Evolutionary conservation across 1,140 invertebrate genomes (phyloP), one percentile per base, ranked within the genome.

Genomic region (Cotesia vestalis): DNA sequence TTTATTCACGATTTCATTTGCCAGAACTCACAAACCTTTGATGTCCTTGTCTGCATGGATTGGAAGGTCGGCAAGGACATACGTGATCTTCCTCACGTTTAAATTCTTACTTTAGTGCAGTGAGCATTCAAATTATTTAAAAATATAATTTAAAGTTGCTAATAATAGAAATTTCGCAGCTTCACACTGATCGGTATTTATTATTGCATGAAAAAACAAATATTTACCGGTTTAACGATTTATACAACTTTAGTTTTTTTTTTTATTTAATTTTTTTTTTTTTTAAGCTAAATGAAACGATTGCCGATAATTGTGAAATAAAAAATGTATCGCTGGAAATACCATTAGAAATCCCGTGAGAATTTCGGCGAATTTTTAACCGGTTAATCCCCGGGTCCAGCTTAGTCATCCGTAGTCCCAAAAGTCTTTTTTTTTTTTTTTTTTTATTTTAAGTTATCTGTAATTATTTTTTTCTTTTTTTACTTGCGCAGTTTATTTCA

Each of bases 281-380:
- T 20, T 61, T 12, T 12, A 61, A 5, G 4, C 11, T 1, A 27
- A 9, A 27, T 27, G n/a, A 8, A 57, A 36, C 3, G 8, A n/a
- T 34, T 55, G 9, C 9, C 34, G 66, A 59, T 12, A 34, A 57
- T 14, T 55, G 12, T 55, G 53, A 55, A 55, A 55, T 68, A 52
- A 55, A 27, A 55, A 57, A 57, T 68, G 36, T 55, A 68, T 57
- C 66, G 14, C 66, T 53, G 52, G 66, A 68, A 68, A 68, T 68
- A 57, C 66, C 66, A 12, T 20, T 12, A 4, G 27, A 57, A 9
- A 36, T 8, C n/a, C 51, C 52, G 11, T 5, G 35, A 6, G 53
- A 4, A 68, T 68, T 68, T 68, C 34, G n/a, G 36, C 27, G 51
- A 57, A 68, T 6, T 38, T 5, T 5, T 46, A 46, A 46, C 40